Percentiles rank a stretch among this genome's conserved stretches.
Evolutionary conservation across 1,140 invertebrate genomes (phyloP).

Genomic region (Drosophila erecta): DNA sequence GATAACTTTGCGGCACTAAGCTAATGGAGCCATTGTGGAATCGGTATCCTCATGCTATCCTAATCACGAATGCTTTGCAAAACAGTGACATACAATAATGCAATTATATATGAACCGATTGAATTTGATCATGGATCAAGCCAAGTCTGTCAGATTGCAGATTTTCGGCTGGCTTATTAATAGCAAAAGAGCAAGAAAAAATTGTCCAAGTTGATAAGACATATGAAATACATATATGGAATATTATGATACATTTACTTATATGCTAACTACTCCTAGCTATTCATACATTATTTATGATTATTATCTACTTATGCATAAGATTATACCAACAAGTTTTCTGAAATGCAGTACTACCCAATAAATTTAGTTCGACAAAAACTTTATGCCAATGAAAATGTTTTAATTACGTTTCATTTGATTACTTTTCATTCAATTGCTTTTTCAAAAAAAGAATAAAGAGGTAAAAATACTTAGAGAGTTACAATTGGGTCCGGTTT

Average conservation of each 20-base stretch:
- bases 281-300: constrained; percentile 63
- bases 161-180: constrained; percentile 48
- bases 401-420: constrained; percentile 79
- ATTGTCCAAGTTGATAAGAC: constrained; percentile 66
- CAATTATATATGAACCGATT: constrained; percentile 29
- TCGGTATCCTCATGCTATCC: constrained; percentile 36
- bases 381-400: constrained; percentile 82
- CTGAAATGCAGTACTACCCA: constrained; percentile 83
- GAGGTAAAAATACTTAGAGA: constrained; percentile 57
- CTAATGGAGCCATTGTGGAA: constrained; percentile 51
- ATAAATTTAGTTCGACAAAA: constrained; percentile 85
- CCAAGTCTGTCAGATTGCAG: constrained; percentile 41
- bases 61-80: constrained; percentile 24
- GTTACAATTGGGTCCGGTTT: constrained; percentile 80
- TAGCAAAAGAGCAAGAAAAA: constrained; percentile 8
- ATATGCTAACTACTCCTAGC: constrained; percentile 59
- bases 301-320: constrained; percentile 68
- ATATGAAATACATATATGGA: constrained; percentile 43
- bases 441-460: constrained; percentile 53
- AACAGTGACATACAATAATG: constrained; percentile 53
- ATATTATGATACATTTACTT: constrained; percentile 61
- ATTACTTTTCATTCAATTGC: constrained; percentile 78
- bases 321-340: constrained; percentile 75
- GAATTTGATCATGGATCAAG: constrained; percentile 70
- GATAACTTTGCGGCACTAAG: constrained; percentile 31